Conservation (phyloP, 2,113 vertebrate genomes). For the Carlito syrichta region DNA sequence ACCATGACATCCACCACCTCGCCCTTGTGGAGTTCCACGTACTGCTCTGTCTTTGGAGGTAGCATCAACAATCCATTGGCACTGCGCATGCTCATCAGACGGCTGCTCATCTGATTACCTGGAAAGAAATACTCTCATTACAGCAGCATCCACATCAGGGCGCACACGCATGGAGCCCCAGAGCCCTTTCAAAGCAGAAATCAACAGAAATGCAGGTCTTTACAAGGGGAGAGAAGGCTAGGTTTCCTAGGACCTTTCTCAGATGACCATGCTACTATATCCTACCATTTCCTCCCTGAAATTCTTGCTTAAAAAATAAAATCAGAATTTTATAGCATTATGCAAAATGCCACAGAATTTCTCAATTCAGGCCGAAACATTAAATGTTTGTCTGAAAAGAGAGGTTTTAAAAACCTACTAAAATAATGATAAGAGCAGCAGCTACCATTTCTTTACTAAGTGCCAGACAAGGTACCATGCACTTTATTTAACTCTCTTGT, state of each 20-base stretch:
- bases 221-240: background rate
- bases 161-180: background rate
- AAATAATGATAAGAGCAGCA: background rate
- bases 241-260: background rate
- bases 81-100: constrained; percentile 99
- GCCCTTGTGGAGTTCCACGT: constrained; percentile 99
- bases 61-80: constrained; percentile 99
- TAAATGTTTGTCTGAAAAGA: background rate
- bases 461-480: background rate
- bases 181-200: background rate
- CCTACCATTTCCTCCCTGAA: background rate
- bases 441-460: constrained; percentile 1
- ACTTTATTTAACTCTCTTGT: background rate
- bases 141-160: background rate
- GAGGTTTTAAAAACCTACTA: background rate
- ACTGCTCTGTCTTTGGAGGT: constrained; percentile 99
- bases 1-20: constrained; percentile 99
- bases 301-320: constrained; percentile 16
- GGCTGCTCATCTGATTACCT: constrained; percentile 99
- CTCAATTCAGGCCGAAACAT: background rate
- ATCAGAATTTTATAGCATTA: background rate
- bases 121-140: constrained; percentile 56
- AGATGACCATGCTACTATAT: background rate
- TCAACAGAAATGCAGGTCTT: background rate
- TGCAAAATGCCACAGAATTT: constrained; percentile 19